phyloP scores from a whole-genome alignment of 2,113 vertebrate genomes.

The Emydocephalus ijimae region DNA sequence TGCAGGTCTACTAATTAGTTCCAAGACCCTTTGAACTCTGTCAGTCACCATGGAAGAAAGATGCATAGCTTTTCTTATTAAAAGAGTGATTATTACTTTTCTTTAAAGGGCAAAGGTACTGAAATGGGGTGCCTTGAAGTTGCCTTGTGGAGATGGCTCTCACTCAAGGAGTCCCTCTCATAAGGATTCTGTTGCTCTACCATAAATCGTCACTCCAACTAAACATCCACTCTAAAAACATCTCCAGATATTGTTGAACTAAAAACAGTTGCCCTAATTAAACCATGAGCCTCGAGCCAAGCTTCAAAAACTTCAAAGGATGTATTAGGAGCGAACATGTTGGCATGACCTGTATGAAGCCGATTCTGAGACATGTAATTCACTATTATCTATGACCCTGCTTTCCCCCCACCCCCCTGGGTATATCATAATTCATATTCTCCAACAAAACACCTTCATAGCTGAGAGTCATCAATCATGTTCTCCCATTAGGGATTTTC shows the following conservation, averaged over 20 bases:
- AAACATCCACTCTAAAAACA: neutral
- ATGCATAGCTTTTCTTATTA: neutral
- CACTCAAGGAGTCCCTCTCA: neutral
- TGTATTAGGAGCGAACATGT: no score
- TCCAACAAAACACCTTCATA: no score
- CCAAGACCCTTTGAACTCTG: neutral
- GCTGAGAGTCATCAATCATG: no score
- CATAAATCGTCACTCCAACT: neutral
- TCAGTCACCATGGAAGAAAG: neutral
- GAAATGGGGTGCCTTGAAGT: neutral
- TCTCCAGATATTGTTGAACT: neutral
- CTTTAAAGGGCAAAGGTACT: neutral
- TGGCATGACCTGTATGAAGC: no score
- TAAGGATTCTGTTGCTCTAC: neutral
- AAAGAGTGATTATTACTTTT: neutral
- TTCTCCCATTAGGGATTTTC: no score
- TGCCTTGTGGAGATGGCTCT: neutral
- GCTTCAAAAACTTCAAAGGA: no score
- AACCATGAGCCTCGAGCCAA: no score
- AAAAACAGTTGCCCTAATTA: rapidly evolving
- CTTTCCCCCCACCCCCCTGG: no score
- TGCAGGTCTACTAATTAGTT: neutral
- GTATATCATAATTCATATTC: no score
- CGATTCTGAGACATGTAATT: no score
- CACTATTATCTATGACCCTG: no score